Conservation (phyloP, 1,140 invertebrate genomes). For the Danaus plexippus region DNA sequence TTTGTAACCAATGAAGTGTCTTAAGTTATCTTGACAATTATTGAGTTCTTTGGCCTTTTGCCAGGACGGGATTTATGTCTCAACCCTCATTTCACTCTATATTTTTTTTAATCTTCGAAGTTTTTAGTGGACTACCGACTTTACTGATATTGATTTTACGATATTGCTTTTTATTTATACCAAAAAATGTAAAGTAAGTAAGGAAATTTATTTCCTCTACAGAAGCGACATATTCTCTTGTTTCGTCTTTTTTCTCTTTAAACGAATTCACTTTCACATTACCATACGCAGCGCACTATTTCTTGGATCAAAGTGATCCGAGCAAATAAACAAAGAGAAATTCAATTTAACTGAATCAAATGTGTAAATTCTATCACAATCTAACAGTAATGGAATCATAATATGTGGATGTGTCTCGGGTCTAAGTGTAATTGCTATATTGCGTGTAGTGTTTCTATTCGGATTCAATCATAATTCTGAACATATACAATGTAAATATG, state of each 20-base stretch:
- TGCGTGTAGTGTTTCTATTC: slow-evolving; percentile 10
- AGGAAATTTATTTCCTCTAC: no score
- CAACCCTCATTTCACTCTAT: slow-evolving; percentile 28
- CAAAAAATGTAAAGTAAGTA: no score
- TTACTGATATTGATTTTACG: slow-evolving; percentile 12
- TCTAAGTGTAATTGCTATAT: slow-evolving; percentile 8
- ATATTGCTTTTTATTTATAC: slow-evolving; percentile 6
- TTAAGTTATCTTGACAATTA: slow-evolving; percentile 18
- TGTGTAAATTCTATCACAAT: slow-evolving; percentile 8
- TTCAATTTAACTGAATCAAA: slow-evolving; percentile 15
- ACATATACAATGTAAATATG: slow-evolving; percentile 66
- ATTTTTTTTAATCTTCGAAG: slow-evolving; percentile 27
- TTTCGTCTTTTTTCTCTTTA: slow-evolving; percentile 8
- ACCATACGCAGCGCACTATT: slow-evolving; percentile 12
- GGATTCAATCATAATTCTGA: slow-evolving; percentile 35
- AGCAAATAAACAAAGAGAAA: slow-evolving; percentile 15
- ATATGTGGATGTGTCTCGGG: slow-evolving; percentile 2
- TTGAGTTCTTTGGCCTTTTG: slow-evolving; percentile 23
- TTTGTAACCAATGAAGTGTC: slow-evolving; percentile 13
- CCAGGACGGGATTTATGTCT: slow-evolving; percentile 29
- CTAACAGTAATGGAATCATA: slow-evolving; percentile 13
- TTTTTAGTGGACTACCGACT: slow-evolving; percentile 1
- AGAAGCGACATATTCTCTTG: slow-evolving; percentile 2
- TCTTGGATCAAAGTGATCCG: slow-evolving; percentile 16
- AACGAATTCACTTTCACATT: slow-evolving; percentile 9